Conservation (phyloP, 2,888 invertebrate species). For the Antitype chi region DNA sequence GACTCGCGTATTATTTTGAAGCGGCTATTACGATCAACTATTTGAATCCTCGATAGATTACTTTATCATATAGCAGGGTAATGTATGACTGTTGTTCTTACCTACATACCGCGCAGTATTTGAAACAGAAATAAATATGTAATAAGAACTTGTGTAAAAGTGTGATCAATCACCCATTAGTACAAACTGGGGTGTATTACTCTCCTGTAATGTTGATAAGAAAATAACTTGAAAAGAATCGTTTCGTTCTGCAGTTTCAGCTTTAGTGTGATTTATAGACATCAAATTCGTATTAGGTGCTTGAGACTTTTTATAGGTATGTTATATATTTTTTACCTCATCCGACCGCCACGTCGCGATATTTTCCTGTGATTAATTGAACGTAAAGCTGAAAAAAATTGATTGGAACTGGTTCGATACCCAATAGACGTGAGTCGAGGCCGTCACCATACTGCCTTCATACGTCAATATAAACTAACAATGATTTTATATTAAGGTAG, state of each 20-base stretch:
- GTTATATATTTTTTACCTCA: constrained; percentile 59
- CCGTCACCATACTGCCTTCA: constrained; percentile 47
- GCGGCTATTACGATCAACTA: constrained; percentile 82
- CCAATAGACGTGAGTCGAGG: constrained; percentile 53
- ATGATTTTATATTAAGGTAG: constrained; percentile 51
- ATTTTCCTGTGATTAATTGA: constrained; percentile 72
- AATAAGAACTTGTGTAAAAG: constrained; percentile 56
- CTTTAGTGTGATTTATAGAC: constrained; percentile 64
- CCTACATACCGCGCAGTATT: constrained; percentile 63
- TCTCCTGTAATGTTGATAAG: constrained; percentile 53
- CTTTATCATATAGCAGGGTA: constrained; percentile 66
- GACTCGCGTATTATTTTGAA: constrained; percentile 78
- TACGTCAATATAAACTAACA: constrained; percentile 32
- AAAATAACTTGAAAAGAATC: constrained; percentile 63
- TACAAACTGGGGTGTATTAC: constrained; percentile 55
- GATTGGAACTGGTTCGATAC: constrained; percentile 64
- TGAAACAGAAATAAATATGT: constrained; percentile 62
- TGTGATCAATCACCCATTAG: constrained; percentile 63
- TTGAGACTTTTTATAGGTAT: constrained; percentile 52
- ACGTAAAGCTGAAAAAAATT: constrained; percentile 64
- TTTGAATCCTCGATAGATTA: constrained; percentile 77
- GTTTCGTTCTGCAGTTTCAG: constrained; percentile 54
- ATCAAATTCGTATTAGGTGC: constrained; percentile 61
- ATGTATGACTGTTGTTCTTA: constrained; percentile 70
- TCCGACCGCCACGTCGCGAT: constrained; percentile 48